These are phyloP conservation scores for Harlomillsia oculata DNA, from an alignment of 1,140 invertebrate species.

Conservation along the genomic window DNA sequence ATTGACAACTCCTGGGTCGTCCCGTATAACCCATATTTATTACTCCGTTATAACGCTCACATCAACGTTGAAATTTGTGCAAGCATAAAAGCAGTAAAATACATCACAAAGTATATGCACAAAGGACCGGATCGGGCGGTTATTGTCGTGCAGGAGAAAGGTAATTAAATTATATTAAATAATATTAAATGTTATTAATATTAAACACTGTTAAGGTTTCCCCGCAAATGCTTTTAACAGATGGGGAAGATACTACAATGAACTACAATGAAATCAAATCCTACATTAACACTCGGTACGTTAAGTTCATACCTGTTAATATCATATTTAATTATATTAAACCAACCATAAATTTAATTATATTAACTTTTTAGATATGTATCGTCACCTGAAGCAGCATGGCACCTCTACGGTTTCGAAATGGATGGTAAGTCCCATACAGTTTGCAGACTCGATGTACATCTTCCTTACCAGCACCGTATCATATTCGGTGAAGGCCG, in stretches of 20 bases:
- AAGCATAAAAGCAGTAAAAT: slow-evolving; percentile 46
- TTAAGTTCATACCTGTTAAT: no score
- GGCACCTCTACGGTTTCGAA: slow-evolving; percentile 30
- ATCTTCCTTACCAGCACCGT: slow-evolving; percentile 43
- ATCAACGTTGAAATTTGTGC: slow-evolving; percentile 46
- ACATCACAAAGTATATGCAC: slow-evolving; percentile 38
- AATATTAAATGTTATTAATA: no score
- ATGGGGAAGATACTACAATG: neutral
- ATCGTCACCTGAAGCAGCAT: slow-evolving; percentile 35
- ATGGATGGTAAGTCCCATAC: slow-evolving; percentile 33
- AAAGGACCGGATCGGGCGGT: slow-evolving; percentile 26
- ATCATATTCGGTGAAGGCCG: slow-evolving; percentile 30
- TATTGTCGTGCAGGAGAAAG: neutral
- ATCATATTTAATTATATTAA: no score
- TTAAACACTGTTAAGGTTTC: no score
- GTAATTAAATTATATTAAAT: no score
- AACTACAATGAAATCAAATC: slow-evolving; percentile 33
- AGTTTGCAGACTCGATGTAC: slow-evolving; percentile 42
- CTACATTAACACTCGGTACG: slow-evolving; percentile 31
- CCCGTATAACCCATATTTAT: slow-evolving; percentile 45
- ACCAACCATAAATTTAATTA: no score
- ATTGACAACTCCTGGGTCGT: slow-evolving; percentile 46
- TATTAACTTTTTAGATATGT: no score
- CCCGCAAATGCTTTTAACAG: no score
- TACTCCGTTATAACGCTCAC: slow-evolving; percentile 43